These are phyloP conservation scores for Eustalomyia histrio DNA, from an alignment of 2,888 invertebrate genomes.

Conservation along the genomic window DNA sequence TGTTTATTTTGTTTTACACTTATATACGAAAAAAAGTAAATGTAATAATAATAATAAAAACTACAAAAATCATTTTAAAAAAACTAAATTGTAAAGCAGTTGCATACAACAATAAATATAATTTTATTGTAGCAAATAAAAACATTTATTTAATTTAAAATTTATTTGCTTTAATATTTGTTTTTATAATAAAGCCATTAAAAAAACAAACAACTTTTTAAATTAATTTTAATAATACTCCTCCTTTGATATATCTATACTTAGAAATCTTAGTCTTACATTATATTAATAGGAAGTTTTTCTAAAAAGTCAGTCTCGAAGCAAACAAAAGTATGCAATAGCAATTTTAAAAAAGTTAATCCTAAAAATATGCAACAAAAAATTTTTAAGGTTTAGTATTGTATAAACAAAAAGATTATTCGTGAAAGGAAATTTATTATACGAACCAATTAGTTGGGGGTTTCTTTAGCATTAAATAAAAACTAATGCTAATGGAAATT, in stretches of 20 bases:
- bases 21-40: neutral
- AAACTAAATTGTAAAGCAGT: neutral
- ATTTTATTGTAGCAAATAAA: neutral
- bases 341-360: too few relatives aligned
- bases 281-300: neutral
- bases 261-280: neutral
- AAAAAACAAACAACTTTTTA: neutral
- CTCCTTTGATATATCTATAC: neutral
- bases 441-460: too few relatives aligned
- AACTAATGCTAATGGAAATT: too few relatives aligned
- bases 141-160: neutral
- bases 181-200: neutral
- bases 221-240: neutral
- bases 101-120: neutral
- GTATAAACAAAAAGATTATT: too few relatives aligned
- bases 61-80: neutral
- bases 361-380: too few relatives aligned
- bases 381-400: too few relatives aligned
- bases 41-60: constrained; percentile 1
- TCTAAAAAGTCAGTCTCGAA: too few relatives aligned
- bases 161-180: neutral
- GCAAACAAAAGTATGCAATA: too few relatives aligned
- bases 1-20: neutral
- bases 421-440: too few relatives aligned
- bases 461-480: too few relatives aligned